Evolutionary conservation across 1,140 invertebrate species (phyloP).

Genomic region (Dendroctonus valens): DNA sequence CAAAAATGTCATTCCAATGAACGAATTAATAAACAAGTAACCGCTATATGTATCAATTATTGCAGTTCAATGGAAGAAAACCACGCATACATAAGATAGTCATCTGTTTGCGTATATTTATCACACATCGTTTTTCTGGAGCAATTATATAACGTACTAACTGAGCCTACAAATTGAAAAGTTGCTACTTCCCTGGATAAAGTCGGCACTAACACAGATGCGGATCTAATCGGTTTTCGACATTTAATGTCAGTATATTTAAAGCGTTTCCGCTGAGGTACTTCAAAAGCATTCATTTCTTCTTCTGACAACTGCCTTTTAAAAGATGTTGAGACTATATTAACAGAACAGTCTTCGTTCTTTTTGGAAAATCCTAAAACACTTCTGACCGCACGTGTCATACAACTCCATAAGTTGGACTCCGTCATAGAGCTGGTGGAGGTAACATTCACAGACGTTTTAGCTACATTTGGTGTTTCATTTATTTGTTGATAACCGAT

Average conservation of each 20-base stretch:
- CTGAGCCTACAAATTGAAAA: slow-evolving; percentile 17
- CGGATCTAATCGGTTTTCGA: slow-evolving; percentile 34
- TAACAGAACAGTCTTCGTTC: background rate
- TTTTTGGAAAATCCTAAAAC: slow-evolving; percentile 25
- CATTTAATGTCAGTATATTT: slow-evolving; percentile 42
- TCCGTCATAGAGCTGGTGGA: slow-evolving; percentile 22
- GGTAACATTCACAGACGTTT: background rate
- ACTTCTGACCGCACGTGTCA: slow-evolving; percentile 37
- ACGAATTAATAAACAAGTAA: too few species aligned
- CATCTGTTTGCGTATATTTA: slow-evolving; percentile 42
- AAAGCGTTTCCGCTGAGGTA: slow-evolving; percentile 35
- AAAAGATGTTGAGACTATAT: slow-evolving; percentile 12
- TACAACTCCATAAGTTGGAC: slow-evolving; percentile 37
- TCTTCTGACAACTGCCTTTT: slow-evolving; percentile 28
- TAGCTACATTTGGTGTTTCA: slow-evolving; percentile 1
- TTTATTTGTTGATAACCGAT: background rate
- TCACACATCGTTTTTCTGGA: slow-evolving; percentile 24
- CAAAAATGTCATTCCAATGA: too few species aligned
- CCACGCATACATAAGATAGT: slow-evolving; percentile 29
- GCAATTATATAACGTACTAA: slow-evolving; percentile 23
- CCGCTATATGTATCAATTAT: too few species aligned
- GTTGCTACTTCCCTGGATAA: slow-evolving; percentile 6
- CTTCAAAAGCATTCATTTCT: slow-evolving; percentile 9
- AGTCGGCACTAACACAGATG: slow-evolving; percentile 2
- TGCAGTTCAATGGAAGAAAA: background rate